phyloP scores from a whole-genome alignment of 2,113 vertebrate species.

The Pardalotus punctatus region DNA sequence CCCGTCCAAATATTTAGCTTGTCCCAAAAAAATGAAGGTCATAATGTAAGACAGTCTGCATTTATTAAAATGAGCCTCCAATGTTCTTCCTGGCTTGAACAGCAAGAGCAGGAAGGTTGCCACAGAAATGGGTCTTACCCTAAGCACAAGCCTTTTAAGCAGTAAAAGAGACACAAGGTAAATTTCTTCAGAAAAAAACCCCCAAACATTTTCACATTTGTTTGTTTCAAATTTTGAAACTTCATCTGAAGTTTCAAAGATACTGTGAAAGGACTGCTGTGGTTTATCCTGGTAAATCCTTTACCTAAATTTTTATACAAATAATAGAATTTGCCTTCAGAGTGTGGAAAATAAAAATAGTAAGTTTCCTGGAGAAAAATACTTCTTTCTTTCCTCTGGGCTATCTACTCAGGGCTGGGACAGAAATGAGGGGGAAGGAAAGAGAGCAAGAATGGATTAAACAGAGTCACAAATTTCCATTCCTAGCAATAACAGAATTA shows the following conservation, averaged over 20 bases:
- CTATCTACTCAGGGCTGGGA: neutral
- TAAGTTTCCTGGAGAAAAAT: neutral
- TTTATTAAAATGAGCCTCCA: neutral
- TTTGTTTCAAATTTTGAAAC: neutral
- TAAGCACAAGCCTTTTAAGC: neutral
- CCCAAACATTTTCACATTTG: neutral
- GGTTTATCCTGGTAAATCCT: neutral
- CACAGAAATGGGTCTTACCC: neutral
- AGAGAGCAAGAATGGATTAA: neutral
- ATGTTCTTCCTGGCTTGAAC: neutral
- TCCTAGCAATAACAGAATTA: neutral
- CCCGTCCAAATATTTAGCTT: neutral
- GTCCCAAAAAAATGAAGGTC: neutral
- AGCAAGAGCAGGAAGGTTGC: neutral
- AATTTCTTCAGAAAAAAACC: neutral
- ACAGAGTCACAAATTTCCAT: neutral
- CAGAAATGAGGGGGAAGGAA: neutral
- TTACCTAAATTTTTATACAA: neutral
- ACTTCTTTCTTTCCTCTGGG: neutral
- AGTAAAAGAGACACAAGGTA: neutral
- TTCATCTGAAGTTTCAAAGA: neutral
- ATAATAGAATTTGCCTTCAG: neutral
- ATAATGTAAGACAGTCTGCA: neutral
- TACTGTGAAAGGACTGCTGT: neutral
- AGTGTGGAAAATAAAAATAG: neutral